A percentile compares a stretch with the other conserved stretches of the same genome.
phyloP scores from a whole-genome alignment of 2,888 invertebrate genomes.

The Erebia epiphron region DNA sequence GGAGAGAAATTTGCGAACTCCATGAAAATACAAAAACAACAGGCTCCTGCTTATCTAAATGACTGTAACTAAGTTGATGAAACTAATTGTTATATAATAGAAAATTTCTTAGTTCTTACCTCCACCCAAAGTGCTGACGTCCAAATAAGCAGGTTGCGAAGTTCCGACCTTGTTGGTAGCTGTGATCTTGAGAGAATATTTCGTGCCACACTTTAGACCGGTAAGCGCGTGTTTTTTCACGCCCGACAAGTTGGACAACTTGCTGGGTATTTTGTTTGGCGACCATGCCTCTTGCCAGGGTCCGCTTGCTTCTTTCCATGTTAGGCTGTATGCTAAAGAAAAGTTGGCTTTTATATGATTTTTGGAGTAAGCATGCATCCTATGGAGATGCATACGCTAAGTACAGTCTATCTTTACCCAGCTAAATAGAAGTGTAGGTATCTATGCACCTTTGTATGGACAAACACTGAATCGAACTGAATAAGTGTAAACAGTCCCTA shows the following conservation, averaged over 20 bases:
- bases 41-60: too few relatives aligned
- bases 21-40: too few relatives aligned
- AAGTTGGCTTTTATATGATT: too few relatives aligned
- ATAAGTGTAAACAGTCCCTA: too few relatives aligned
- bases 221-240: slow-evolving; percentile 85
- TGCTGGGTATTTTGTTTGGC: slow-evolving; percentile 63
- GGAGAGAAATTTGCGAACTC: too few relatives aligned
- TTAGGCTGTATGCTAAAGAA: slow-evolving; percentile 73
- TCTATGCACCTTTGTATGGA: too few relatives aligned
- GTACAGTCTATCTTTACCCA: too few relatives aligned
- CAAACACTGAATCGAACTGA: neutral
- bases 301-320: slow-evolving; percentile 77
- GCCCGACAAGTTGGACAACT: slow-evolving; percentile 79
- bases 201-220: slow-evolving; percentile 91
- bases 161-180: slow-evolving; percentile 93
- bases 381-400: too few relatives aligned
- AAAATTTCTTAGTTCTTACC: slow-evolving; percentile 61
- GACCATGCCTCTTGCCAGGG: slow-evolving; percentile 84
- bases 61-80: too few relatives aligned
- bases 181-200: slow-evolving; percentile 90
- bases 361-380: too few relatives aligned
- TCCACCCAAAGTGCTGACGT: slow-evolving; percentile 84
- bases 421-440: too few relatives aligned
- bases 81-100: neutral
- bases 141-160: slow-evolving; percentile 86